Conservation (phyloP, 2,113 vertebrate species). For the Nesogale talazaci region DNA sequence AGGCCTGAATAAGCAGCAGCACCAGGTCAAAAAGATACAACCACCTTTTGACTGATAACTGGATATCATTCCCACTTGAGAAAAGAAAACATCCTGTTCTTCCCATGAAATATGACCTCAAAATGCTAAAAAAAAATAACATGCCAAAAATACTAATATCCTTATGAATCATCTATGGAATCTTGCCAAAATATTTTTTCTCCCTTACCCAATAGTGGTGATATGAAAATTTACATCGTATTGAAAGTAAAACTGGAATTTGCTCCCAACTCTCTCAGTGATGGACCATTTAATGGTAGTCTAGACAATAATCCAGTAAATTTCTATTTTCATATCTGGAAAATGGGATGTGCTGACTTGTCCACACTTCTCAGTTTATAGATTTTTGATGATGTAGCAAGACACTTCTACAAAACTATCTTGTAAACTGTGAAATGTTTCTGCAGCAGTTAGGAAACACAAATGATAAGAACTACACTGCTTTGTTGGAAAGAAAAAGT, state of each 20-base stretch:
- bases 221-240: background rate
- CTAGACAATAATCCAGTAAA: background rate
- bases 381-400: background rate
- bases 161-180: background rate
- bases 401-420: background rate
- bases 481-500: constrained; percentile 16
- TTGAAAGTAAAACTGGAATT: constrained; percentile 15
- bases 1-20: no score
- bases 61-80: background rate
- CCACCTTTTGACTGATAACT: background rate
- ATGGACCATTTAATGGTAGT: background rate
- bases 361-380: background rate
- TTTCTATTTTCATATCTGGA: background rate
- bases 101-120: constrained; percentile 12
- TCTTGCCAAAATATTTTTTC: background rate
- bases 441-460: background rate
- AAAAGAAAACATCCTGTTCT: background rate
- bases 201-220: background rate
- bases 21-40: background rate
- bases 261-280: background rate
- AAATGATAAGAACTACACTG: background rate
- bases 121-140: constrained; percentile 38
- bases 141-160: constrained; percentile 14
- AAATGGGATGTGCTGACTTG: background rate
- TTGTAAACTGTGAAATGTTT: constrained; percentile 15